Evolutionary conservation across 2,888 invertebrate species (phyloP), one percentile per base, ranked within the genome.

Genomic region (Isotomurus palustris): DNA sequence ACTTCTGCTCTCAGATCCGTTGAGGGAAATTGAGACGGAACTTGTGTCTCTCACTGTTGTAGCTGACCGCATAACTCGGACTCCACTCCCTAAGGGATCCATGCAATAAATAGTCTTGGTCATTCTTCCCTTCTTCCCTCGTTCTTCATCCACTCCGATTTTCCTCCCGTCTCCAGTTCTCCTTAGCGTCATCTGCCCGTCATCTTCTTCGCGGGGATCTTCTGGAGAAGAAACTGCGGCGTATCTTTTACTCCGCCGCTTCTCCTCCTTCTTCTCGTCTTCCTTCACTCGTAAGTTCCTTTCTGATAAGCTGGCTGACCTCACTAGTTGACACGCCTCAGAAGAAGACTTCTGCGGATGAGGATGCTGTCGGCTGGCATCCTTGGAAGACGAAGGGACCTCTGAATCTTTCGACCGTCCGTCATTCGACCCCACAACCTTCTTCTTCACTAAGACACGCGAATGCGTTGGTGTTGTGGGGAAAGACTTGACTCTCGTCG

Each of bases 381-480:
- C n/a, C 43, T 12, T 19, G 24, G 45, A 28, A 28, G 29, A 25
- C 21, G 29, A 25, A 8, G 19, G 28, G 8, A 28, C 6, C n/a
- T 10, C 4, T 27, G 25, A 27, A 25, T 45, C 27, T n/a, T n/a
- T n/a, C n/a, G n/a, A n/a, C n/a, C n/a, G n/a, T n/a, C n/a, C n/a
- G n/a, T n/a, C n/a, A n/a, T n/a, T n/a, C n/a, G n/a, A n/a, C n/a
- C n/a, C n/a, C 3, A 17, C 22, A 29, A 32, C 35, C 12, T 57
- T 24, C 41, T 40, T 49, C 44, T 54, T 32, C 51, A 44, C 27
- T n/a, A n/a, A n/a, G 54, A 49, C 51, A 57, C 47, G 21, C 25
- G 2, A 6, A 52, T 57, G 28, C 24, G 62, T 56, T 10, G 70
- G 70, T 6, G 70, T 69, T n/a, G 60, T 65, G 12, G 70, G 70